These are phyloP conservation scores for Drosophila lowei DNA, from an alignment of 1,140 invertebrate genomes.

Conservation along the genomic window DNA sequence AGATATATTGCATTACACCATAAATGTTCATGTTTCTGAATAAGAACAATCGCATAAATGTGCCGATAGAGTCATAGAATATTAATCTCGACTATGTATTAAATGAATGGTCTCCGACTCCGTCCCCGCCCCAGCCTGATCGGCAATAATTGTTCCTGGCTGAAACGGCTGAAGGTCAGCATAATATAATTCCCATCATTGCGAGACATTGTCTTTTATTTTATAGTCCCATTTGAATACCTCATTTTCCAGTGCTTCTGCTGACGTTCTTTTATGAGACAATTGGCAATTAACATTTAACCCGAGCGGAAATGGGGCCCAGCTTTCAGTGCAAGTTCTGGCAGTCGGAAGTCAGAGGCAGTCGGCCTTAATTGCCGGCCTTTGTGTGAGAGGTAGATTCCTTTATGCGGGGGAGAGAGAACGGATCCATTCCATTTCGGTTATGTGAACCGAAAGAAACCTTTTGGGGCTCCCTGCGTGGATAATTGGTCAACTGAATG, in stretches of 20 bases:
- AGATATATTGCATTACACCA: conserved; percentile 30
- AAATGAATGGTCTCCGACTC: too few species aligned
- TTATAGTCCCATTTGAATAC: conserved; percentile 13
- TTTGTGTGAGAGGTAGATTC: conserved; percentile 40
- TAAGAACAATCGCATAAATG: conserved; percentile 20
- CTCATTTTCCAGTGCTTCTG: conserved; percentile 20
- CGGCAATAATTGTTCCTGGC: background rate
- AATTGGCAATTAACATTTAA: conserved; percentile 76
- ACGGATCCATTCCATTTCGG: background rate
- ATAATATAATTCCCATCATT: conserved; percentile 1
- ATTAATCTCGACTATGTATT: conserved; percentile 1
- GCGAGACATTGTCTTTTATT: conserved; percentile 12
- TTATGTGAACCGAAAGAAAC: conserved; percentile 18
- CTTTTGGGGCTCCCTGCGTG: conserved; percentile 36
- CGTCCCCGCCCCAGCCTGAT: too few species aligned
- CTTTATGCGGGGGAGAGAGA: conserved; percentile 9
- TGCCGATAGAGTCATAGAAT: conserved; percentile 4
- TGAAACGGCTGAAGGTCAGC: conserved; percentile 24
- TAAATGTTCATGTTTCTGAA: conserved; percentile 29
- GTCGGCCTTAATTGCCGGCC: conserved; percentile 50
- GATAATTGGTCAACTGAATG: conserved; percentile 60
- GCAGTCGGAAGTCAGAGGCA: conserved; percentile 60
- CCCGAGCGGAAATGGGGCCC: conserved; percentile 53
- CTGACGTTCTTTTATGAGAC: conserved; percentile 59
- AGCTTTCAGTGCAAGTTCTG: conserved; percentile 37